These are phyloP conservation scores for Chaetura pelagica DNA, from an alignment of 2,113 vertebrate genomes.

Conservation along the genomic window DNA sequence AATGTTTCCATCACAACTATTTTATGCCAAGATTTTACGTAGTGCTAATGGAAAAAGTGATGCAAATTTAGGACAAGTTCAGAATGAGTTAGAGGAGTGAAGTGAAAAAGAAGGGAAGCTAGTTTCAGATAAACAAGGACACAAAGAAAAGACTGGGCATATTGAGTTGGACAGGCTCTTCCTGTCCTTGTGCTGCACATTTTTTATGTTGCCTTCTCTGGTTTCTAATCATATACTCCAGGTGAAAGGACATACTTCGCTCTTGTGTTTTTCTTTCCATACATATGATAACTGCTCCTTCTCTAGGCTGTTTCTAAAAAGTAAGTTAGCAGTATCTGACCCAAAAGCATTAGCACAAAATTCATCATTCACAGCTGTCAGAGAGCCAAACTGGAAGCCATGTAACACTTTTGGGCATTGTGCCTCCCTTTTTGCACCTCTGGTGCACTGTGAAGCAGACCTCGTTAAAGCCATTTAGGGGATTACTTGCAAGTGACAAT, in stretches of 20 bases:
- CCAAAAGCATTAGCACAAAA: background rate
- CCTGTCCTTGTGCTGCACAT: slow-evolving; percentile 9
- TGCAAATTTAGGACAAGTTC: background rate
- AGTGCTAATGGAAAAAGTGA: background rate
- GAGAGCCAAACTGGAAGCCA: background rate
- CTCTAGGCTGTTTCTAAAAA: background rate
- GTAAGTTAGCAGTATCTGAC: background rate
- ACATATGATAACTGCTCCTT: background rate
- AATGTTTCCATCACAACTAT: background rate
- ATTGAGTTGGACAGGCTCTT: slow-evolving; percentile 33
- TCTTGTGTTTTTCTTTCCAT: background rate
- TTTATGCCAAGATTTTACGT: background rate
- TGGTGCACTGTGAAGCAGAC: background rate
- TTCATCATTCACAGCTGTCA: background rate
- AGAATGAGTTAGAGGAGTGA: background rate
- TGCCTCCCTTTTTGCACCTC: background rate
- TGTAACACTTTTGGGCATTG: background rate
- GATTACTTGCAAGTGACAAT: background rate
- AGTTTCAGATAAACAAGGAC: slow-evolving; percentile 43
- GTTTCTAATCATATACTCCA: background rate
- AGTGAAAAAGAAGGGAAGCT: slow-evolving; percentile 27
- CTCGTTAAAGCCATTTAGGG: background rate
- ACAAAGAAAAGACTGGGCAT: background rate
- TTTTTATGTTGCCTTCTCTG: background rate
- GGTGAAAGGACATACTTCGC: slow-evolving; percentile 7